Evolutionary conservation across 2,888 invertebrate genomes (phyloP).

Genomic region (Apamea epomidion): DNA sequence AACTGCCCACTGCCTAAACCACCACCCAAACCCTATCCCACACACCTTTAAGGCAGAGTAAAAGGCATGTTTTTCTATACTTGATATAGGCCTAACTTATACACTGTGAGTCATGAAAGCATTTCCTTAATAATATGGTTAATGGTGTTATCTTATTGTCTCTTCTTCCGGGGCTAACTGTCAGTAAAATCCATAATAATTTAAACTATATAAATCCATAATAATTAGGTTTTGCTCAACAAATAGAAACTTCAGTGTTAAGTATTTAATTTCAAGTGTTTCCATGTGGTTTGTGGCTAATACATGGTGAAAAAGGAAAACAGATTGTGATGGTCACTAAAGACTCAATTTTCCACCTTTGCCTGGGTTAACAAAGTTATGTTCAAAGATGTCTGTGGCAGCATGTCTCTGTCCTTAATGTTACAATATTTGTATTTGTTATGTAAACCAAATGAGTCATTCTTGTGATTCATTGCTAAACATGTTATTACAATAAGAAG

Average conservation of each 20-base stretch:
- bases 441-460: conserved; percentile 8
- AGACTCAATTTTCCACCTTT: not conserved
- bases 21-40: not conserved
- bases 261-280: not conserved
- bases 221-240: not conserved
- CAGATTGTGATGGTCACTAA: not conserved
- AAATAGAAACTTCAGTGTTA: not conserved
- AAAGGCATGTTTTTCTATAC: not conserved
- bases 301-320: not conserved
- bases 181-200: not conserved
- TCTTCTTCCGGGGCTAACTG: not conserved
- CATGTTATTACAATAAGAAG: conserved; percentile 6
- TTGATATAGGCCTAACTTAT: not conserved
- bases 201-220: not conserved
- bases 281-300: too few species aligned
- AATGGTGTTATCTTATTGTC: not conserved
- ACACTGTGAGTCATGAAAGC: not conserved
- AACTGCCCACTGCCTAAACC: not conserved
- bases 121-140: not conserved
- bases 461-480: conserved; percentile 38
- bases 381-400: not conserved
- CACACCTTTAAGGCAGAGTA: not conserved
- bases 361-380: not conserved
- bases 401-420: not conserved
- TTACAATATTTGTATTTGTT: not conserved